These are phyloP conservation scores for Caenorhabditis plicata DNA, from an alignment of 2,888 invertebrate species.

Conservation along the genomic window DNA sequence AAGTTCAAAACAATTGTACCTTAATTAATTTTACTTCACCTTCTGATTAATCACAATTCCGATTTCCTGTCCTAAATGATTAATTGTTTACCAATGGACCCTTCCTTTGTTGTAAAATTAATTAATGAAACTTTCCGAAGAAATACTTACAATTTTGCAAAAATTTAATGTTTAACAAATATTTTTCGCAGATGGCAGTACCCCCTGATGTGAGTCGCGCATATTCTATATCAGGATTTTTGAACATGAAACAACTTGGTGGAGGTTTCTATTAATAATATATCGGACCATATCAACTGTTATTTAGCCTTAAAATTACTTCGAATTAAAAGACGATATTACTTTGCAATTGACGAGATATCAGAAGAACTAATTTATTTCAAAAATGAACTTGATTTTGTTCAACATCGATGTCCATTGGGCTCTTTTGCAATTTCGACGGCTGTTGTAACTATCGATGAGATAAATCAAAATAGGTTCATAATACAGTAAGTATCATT, in stretches of 20 bases:
- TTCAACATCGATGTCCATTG: constrained; percentile 25
- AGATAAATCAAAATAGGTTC: constrained; percentile 49
- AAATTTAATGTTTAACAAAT: no score
- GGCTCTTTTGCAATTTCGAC: constrained; percentile 44
- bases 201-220: constrained; percentile 18
- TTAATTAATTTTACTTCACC: no score
- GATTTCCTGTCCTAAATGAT: no score
- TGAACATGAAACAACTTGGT: constrained; percentile 52
- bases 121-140: no score
- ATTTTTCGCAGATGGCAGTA: constrained; percentile 3
- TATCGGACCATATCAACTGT: not conserved
- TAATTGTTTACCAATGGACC: no score
- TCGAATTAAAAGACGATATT: constrained; percentile 46
- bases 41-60: no score
- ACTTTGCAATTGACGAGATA: constrained; percentile 59
- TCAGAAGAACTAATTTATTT: constrained; percentile 52
- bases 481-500: constrained; percentile 53
- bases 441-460: constrained; percentile 46
- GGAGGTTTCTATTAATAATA: constrained; percentile 19
- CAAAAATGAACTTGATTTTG: constrained; percentile 54
- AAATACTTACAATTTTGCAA: no score
- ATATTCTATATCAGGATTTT: constrained; percentile 56
- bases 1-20: no score
- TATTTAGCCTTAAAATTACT: constrained; percentile 51
- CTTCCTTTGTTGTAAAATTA: no score